A percentile compares a stretch with the other conserved stretches of the same genome.
phyloP scores from a whole-genome alignment of 2,888 invertebrate genomes.

The Alviniconcha strummeri region DNA sequence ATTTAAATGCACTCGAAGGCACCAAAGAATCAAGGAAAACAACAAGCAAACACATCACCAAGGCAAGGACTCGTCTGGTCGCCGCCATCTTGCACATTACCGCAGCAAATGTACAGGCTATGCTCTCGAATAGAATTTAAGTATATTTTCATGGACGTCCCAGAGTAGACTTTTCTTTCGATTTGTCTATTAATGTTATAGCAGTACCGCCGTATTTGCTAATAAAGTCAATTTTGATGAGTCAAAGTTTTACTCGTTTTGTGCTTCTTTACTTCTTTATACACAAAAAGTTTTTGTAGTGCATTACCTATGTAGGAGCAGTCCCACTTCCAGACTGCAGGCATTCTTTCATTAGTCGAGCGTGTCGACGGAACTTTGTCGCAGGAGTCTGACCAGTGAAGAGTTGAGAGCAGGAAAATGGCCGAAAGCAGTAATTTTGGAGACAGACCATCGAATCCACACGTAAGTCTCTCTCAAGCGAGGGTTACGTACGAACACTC shows the following conservation, averaged over 20 bases:
- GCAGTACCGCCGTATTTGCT: not conserved
- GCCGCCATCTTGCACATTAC: conserved; percentile 27
- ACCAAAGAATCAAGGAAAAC: conserved; percentile 3
- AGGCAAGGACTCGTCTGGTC: not conserved
- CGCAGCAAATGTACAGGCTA: conserved; percentile 19
- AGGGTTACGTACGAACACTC: not conserved
- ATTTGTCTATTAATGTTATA: not conserved
- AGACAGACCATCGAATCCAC: not conserved
- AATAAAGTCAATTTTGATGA: not conserved
- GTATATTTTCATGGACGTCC: not conserved
- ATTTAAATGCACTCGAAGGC: conserved; percentile 28
- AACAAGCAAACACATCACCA: not conserved
- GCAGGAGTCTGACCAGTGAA: no score
- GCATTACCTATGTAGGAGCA: no score
- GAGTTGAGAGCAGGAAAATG: not conserved
- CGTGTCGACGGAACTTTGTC: no score
- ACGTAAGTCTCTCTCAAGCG: conserved; percentile 3
- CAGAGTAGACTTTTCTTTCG: not conserved
- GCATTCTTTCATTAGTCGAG: no score
- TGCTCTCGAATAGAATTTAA: not conserved
- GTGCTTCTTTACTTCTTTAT: not conserved
- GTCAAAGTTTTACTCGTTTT: not conserved
- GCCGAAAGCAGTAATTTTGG: conserved; percentile 4
- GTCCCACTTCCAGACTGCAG: no score
- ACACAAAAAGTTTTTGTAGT: not conserved